Evolutionary conservation across 2,888 invertebrate genomes (phyloP), one percentile per base, ranked within the genome.

Genomic region (Boloria euphrosyne): DNA sequence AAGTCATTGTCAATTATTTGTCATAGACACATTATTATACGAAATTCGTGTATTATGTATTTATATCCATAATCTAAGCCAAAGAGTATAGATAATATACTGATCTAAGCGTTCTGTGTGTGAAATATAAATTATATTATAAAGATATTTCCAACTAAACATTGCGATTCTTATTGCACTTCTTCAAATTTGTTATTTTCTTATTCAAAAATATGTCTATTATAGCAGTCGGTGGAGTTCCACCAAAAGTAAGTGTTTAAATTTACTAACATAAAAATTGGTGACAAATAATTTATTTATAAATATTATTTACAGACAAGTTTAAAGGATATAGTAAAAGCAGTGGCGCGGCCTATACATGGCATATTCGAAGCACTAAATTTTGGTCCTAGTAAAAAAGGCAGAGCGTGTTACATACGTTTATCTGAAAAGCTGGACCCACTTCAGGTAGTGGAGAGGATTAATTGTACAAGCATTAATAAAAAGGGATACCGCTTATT

Each of bases 341-440:
- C 65, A 5, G 7, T 84, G 3, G 73, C 71, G 16, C 78, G 73
- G 50, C 22, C 65, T 1, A 77, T 86, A 3, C 71, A 57, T 0
- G 84, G 83, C 0, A 71, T 76, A 2, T 86, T 81, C 51, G 82
- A 84, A 62, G 76, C 78, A 0, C 59, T 87, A 1, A 81, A 80
- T 64, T 83, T 84, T 49, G 31, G 44, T 16, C n/a, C 22, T 10
- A 6, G 13, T 16, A 64, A 52, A 44, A 71, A 62, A 4, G 18
- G 43, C 0, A 76, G 81, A 65, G 77, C 65, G 2, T 80, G 79
- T 10, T 87, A 81, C 60, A 3, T 88, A n/a, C 73, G 79, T 0
- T 65, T 87, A 0, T 80, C 84, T 0, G 79, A 78, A 16, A 78
- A 66, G 16, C 31, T 86, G 17, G 80, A 87, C 46, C 85, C 85